Conservation (phyloP, 2,113 vertebrate species). For the Heloderma charlesbogerti region DNA sequence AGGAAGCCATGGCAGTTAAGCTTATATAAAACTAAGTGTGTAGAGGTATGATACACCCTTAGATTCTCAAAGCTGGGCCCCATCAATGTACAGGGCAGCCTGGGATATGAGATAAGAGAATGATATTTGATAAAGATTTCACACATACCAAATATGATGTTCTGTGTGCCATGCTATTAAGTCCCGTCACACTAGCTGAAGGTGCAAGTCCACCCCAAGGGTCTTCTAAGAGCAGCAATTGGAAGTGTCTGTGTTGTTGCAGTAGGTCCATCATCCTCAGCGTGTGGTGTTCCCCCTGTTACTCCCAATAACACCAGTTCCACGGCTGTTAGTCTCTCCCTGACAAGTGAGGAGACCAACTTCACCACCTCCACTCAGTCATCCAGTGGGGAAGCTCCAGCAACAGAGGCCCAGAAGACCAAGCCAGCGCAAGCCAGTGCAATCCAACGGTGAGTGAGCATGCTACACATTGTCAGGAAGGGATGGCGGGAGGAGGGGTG, state of each 20-base stretch:
- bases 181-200: neutral
- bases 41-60: neutral
- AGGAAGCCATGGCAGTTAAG: neutral
- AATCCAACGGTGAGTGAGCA: slow-evolving; percentile 54
- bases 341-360: slow-evolving; percentile 34
- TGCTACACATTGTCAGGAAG: neutral
- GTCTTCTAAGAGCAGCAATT: neutral
- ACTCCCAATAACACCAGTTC: slow-evolving; percentile 22
- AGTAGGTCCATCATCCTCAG: slow-evolving; percentile 43
- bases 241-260: neutral
- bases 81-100: neutral
- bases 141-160: neutral
- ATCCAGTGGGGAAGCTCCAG: slow-evolving; percentile 26
- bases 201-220: neutral
- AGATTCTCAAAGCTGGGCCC: neutral
- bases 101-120: neutral
- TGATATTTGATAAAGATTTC: neutral
- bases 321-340: slow-evolving; percentile 33
- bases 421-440: neutral
- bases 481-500: too few relatives aligned
- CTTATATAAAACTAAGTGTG: neutral
- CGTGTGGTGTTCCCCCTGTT: neutral
- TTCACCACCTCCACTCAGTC: neutral
- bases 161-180: neutral
- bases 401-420: slow-evolving; percentile 9